Conservation (phyloP, 1,140 invertebrate genomes). For the Pectinophora gossypiella region DNA sequence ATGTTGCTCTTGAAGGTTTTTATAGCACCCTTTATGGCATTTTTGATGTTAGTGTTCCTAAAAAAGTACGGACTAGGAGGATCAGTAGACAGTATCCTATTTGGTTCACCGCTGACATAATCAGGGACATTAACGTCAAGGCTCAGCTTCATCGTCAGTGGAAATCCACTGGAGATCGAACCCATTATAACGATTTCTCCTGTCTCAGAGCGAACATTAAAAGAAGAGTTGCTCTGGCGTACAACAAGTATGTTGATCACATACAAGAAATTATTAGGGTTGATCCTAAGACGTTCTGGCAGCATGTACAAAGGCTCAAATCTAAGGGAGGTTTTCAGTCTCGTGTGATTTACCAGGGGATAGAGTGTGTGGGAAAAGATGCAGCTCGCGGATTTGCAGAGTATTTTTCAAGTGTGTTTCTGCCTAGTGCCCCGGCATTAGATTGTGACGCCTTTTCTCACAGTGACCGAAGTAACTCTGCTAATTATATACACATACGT, state of each 20-base stretch:
- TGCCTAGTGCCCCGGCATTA: slow-evolving; percentile 1
- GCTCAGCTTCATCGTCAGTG: slow-evolving; percentile 1
- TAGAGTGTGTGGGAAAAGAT: not conserved
- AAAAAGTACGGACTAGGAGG: not conserved
- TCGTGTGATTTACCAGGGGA: not conserved
- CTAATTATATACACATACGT: not conserved
- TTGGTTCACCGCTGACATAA: slow-evolving; percentile 6
- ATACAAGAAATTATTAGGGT: not conserved
- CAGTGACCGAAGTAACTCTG: not conserved
- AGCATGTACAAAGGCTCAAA: not conserved
- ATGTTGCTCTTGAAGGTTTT: not conserved
- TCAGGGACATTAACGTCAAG: slow-evolving; percentile 3
- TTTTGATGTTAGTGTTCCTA: slow-evolving; percentile 4
- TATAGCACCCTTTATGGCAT: slow-evolving; percentile 2
- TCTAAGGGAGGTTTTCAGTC: slow-evolving; percentile 4
- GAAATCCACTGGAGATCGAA: not conserved
- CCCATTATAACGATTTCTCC: not conserved
- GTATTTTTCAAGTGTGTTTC: slow-evolving; percentile 8
- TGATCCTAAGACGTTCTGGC: slow-evolving; percentile 9
- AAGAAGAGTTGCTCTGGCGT: not conserved
- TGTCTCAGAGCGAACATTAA: slow-evolving; percentile 3
- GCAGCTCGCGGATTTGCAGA: slow-evolving; percentile 1
- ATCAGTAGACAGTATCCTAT: slow-evolving; percentile 1
- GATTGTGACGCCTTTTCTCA: not conserved
- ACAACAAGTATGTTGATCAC: not conserved